Conservation (phyloP, 1,140 invertebrate genomes). For the Drosophila pandora region DNA sequence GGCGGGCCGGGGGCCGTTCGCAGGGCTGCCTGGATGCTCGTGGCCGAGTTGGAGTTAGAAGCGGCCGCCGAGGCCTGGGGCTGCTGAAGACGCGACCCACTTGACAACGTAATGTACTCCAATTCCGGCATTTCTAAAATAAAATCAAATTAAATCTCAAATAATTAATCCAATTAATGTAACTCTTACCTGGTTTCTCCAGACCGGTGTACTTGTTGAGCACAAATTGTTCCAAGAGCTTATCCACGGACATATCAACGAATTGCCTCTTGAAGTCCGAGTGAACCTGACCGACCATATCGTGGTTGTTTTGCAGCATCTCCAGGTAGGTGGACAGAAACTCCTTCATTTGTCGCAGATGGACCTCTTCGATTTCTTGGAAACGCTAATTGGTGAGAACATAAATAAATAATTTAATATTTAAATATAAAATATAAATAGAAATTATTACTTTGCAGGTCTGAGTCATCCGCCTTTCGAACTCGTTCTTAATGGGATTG, state of each 20-base stretch:
- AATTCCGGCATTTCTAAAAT: conserved; percentile 75
- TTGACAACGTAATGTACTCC: conserved; percentile 69
- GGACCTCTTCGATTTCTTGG: conserved; percentile 96
- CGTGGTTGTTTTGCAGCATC: conserved; percentile 94
- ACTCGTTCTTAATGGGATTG: conserved; percentile 93
- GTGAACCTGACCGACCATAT: conserved; percentile 93
- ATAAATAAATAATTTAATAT: not conserved
- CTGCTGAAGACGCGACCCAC: conserved; percentile 63
- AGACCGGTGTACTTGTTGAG: conserved; percentile 95
- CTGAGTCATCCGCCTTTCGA: conserved; percentile 96
- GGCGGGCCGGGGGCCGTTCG: conserved; percentile 38
- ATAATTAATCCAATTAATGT: not conserved
- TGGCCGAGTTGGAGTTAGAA: conserved; percentile 78
- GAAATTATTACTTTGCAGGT: conserved; percentile 88
- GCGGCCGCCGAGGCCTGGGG: conserved; percentile 52
- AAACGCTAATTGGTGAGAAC: conserved; percentile 87
- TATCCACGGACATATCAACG: conserved; percentile 95
- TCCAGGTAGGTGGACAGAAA: conserved; percentile 95
- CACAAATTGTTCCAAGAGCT: conserved; percentile 95
- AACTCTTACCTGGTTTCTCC: conserved; percentile 91
- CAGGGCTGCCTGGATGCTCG: conserved; percentile 71
- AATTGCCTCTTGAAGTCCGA: conserved; percentile 95
- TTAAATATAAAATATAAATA: not conserved
- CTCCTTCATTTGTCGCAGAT: conserved; percentile 97
- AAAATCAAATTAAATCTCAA: not conserved